Conservation (phyloP, 2,113 vertebrate genomes). For the Neolamprologus devosi region DNA sequence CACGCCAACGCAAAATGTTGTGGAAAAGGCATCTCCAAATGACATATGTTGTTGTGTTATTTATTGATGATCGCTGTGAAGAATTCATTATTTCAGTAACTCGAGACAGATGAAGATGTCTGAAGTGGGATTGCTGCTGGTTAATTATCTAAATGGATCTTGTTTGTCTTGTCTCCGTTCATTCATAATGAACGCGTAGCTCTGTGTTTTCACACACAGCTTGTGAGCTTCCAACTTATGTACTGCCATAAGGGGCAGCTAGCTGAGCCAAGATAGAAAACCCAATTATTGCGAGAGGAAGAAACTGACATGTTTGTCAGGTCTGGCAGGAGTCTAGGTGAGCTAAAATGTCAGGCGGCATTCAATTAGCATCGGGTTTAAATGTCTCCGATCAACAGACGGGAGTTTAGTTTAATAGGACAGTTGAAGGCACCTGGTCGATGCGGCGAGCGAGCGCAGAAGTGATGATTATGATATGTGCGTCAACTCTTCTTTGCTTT, state of each 20-base stretch:
- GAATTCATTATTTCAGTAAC: background rate
- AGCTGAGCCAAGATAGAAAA: background rate
- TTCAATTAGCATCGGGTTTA: conserved; percentile 48
- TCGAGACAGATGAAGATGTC: conserved; percentile 5
- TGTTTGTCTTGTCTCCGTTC: conserved; percentile 7
- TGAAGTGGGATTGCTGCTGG: background rate
- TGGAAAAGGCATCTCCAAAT: background rate
- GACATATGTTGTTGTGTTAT: conserved; percentile 1
- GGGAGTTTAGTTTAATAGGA: conserved; percentile 24
- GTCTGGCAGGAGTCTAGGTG: background rate
- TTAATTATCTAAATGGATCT: conserved; percentile 29
- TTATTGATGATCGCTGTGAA: conserved; percentile 22
- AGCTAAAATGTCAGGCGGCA: conserved; percentile 47
- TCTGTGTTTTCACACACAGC: background rate
- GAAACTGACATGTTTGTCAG: conserved; percentile 51
- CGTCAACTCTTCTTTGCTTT: background rate
- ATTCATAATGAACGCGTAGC: conserved; percentile 2
- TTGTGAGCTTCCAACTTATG: background rate
- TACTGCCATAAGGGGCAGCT: background rate
- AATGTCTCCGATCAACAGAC: conserved; percentile 43
- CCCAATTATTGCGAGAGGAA: conserved; percentile 40
- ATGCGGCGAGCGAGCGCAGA: background rate
- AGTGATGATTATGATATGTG: conserved; percentile 5
- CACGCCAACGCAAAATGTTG: background rate
- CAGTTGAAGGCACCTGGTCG: conserved; percentile 15